phyloP scores from a whole-genome alignment of 2,113 vertebrate species.

The Notothenia coriiceps region DNA sequence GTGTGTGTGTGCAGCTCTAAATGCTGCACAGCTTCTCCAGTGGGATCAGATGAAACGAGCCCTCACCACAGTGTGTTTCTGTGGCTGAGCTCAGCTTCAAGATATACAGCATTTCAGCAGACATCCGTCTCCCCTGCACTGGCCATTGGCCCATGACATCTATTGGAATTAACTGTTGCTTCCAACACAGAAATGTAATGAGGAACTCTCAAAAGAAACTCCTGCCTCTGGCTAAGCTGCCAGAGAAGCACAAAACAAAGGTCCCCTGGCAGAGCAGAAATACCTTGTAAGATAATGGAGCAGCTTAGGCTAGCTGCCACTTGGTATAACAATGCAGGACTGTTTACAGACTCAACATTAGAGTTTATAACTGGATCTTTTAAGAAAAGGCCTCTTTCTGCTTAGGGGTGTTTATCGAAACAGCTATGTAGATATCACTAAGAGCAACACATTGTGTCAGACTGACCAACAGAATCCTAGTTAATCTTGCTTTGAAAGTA shows the following conservation, averaged over 20 bases:
- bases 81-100: conserved; percentile 24
- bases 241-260: conserved; percentile 59
- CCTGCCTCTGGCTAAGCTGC: conserved; percentile 58
- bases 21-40: conserved; percentile 17
- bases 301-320: conserved; percentile 40
- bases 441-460: conserved; percentile 19
- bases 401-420: conserved; percentile 28
- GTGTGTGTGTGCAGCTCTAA: not conserved
- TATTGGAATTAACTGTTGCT: conserved; percentile 68
- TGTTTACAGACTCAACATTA: conserved; percentile 32
- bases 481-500: conserved; percentile 6
- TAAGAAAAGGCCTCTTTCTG: conserved; percentile 25
- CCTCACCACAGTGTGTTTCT: conserved; percentile 42
- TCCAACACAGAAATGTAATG: conserved; percentile 67
- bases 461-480: conserved; percentile 11
- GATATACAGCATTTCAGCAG: conserved; percentile 69
- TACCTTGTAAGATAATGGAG: conserved; percentile 52
- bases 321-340: conserved; percentile 45
- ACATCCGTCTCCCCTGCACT: conserved; percentile 69
- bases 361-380: conserved; percentile 30
- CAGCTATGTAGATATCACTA: conserved; percentile 23
- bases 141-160: conserved; percentile 61
- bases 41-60: conserved; percentile 57
- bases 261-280: conserved; percentile 46
- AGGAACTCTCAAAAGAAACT: conserved; percentile 64